Percentiles rank a stretch among this genome's conserved stretches.
Evolutionary conservation across 2,113 vertebrate genomes (phyloP).

Genomic region (Opisthocomus hoazin): DNA sequence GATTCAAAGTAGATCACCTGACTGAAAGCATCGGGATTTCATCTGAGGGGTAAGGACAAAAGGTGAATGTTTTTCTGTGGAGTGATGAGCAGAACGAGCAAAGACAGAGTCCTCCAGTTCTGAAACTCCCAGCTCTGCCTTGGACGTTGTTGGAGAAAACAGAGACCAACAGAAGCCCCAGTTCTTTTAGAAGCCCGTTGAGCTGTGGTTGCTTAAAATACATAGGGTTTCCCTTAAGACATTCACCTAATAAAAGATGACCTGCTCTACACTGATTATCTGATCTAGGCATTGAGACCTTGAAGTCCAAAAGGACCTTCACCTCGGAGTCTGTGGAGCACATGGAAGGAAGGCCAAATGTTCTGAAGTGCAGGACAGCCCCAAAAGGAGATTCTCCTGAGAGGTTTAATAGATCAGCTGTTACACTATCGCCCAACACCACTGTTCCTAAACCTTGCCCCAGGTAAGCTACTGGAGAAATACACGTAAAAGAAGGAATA

Average conservation of each 20-base stretch:
- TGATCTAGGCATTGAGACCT: not conserved
- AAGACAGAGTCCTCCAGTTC: not conserved
- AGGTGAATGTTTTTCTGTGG: not conserved
- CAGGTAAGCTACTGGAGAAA: not conserved
- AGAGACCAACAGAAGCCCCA: not conserved
- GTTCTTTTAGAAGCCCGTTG: not conserved
- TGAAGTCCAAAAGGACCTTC: not conserved
- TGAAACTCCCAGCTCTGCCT: not conserved
- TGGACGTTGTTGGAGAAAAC: not conserved
- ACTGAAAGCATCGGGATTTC: not conserved
- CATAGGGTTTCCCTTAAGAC: not conserved
- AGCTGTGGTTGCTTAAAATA: not conserved
- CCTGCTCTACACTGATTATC: not conserved
- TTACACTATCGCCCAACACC: not conserved
- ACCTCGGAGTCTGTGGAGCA: not conserved
- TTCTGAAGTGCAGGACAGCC: not conserved
- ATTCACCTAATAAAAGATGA: not conserved
- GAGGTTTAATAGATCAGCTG: not conserved
- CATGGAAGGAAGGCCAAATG: not conserved
- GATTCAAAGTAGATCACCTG: slow-evolving; percentile 20
- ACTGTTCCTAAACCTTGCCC: not conserved
- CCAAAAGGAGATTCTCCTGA: not conserved
- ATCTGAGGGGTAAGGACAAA: slow-evolving; percentile 18
- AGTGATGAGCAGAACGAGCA: not conserved
- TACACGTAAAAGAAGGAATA: not conserved